These are phyloP conservation scores for Xyliphius kryptos DNA, from an alignment of 2,113 vertebrate species.

Conservation along the genomic window DNA sequence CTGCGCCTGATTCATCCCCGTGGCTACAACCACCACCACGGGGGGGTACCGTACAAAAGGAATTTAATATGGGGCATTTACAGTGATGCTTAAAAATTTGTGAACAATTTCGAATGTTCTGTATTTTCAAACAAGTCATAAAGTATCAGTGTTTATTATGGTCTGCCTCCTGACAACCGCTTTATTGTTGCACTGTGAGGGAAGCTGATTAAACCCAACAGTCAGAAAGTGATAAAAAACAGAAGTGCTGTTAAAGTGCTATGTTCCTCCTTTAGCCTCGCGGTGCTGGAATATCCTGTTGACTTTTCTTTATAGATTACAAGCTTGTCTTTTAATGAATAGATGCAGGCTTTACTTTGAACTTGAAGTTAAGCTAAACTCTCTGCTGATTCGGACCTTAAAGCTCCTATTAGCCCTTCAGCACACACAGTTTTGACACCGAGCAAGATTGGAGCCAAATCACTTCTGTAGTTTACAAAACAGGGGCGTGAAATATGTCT, in stretches of 20 bases:
- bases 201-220: background rate
- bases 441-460: background rate
- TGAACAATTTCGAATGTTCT: too few species aligned
- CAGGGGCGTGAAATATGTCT: conserved; percentile 50
- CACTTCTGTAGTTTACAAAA: conserved; percentile 19
- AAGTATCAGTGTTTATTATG: too few species aligned
- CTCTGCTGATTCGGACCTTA: background rate
- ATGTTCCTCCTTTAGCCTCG: background rate
- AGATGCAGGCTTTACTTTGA: background rate
- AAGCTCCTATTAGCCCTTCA: background rate
- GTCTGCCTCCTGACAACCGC: too few species aligned
- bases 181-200: background rate
- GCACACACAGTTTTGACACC: background rate
- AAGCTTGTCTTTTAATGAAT: background rate
- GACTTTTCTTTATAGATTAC: background rate
- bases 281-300: background rate
- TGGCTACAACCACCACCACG: too few species aligned
- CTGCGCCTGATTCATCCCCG: too few species aligned
- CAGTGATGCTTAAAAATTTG: too few species aligned
- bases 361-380: background rate
- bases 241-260: too few species aligned
- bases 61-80: too few species aligned
- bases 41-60: too few species aligned
- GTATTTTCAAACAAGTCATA: too few species aligned
- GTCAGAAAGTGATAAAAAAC: too few species aligned